phyloP scores from a whole-genome alignment of 2,888 invertebrate genomes.

The Lapara coniferarum region DNA sequence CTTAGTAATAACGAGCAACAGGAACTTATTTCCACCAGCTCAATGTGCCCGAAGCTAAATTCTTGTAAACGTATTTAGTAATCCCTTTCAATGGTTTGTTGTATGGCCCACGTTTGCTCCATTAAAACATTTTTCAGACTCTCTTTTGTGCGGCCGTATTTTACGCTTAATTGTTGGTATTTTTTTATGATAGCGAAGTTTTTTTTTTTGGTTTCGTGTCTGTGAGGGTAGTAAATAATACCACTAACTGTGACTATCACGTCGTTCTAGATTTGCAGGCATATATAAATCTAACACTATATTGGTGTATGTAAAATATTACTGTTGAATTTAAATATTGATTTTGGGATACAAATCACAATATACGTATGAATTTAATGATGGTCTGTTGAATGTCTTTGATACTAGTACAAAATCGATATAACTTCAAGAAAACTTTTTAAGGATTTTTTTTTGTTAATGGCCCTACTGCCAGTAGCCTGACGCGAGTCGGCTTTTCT shows the following conservation, averaged over 20 bases:
- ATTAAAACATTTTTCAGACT: slow-evolving; percentile 29
- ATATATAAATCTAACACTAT: slow-evolving; percentile 11
- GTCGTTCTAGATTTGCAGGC: neutral
- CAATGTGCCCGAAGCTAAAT: slow-evolving; percentile 31
- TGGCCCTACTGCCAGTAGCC: too few relatives aligned
- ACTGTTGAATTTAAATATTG: neutral
- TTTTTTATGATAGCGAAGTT: slow-evolving; percentile 30
- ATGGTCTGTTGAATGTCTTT: too few relatives aligned
- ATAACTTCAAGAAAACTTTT: too few relatives aligned
- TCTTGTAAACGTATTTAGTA: slow-evolving; percentile 39
- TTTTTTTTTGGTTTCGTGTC: slow-evolving; percentile 12
- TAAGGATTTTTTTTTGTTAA: too few relatives aligned
- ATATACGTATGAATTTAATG: neutral
- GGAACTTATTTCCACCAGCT: slow-evolving; percentile 26
- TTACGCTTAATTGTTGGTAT: slow-evolving; percentile 38
- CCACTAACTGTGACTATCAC: slow-evolving; percentile 2
- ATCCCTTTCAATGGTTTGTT: slow-evolving; percentile 33
- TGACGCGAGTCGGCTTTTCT: too few relatives aligned
- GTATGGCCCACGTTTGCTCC: slow-evolving; percentile 28
- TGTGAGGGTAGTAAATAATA: slow-evolving; percentile 9
- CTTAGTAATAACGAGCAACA: slow-evolving; percentile 34
- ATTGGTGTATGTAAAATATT: neutral
- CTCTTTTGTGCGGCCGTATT: slow-evolving; percentile 36
- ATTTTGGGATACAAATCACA: neutral
- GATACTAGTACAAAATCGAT: too few relatives aligned